Evolutionary conservation across 2,797 vertebrate species (phyloP).

Genomic region (Botia almorhae): DNA sequence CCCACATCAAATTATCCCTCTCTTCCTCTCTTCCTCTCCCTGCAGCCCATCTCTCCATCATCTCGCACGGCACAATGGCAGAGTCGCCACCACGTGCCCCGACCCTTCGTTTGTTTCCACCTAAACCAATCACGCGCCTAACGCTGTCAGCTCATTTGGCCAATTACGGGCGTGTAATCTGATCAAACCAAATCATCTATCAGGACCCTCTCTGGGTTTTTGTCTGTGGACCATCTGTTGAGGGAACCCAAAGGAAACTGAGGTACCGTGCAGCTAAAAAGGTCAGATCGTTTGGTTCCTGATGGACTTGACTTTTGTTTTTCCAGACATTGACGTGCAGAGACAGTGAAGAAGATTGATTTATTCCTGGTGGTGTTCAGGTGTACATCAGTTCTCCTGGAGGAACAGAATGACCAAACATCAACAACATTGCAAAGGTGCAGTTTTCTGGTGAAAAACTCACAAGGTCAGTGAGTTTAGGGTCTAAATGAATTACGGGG

Average conservation of each 20-base stretch:
- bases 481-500: too few species aligned
- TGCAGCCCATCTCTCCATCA: slow-evolving; percentile 23
- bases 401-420: neutral
- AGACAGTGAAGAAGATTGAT: slow-evolving; percentile 4
- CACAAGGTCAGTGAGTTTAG: too few species aligned
- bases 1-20: slow-evolving; percentile 41
- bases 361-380: neutral
- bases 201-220: slow-evolving; percentile 63
- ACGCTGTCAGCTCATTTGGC: slow-evolving; percentile 73
- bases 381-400: neutral
- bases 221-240: slow-evolving; percentile 74
- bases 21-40: slow-evolving; percentile 28
- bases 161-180: slow-evolving; percentile 72
- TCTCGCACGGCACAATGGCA: slow-evolving; percentile 6
- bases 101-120: slow-evolving; percentile 69
- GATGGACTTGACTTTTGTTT: slow-evolving; percentile 53
- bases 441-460: neutral
- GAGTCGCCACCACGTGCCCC: slow-evolving; percentile 61
- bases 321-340: slow-evolving; percentile 31
- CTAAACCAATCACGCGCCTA: slow-evolving; percentile 72
- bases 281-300: slow-evolving; percentile 42
- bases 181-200: slow-evolving; percentile 77
- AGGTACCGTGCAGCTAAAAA: slow-evolving; percentile 39
- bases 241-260: slow-evolving; percentile 50
- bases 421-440: neutral